These are phyloP conservation scores for Masticophis lateralis DNA, from an alignment of 2,797 vertebrate genomes.

Conservation along the genomic window DNA sequence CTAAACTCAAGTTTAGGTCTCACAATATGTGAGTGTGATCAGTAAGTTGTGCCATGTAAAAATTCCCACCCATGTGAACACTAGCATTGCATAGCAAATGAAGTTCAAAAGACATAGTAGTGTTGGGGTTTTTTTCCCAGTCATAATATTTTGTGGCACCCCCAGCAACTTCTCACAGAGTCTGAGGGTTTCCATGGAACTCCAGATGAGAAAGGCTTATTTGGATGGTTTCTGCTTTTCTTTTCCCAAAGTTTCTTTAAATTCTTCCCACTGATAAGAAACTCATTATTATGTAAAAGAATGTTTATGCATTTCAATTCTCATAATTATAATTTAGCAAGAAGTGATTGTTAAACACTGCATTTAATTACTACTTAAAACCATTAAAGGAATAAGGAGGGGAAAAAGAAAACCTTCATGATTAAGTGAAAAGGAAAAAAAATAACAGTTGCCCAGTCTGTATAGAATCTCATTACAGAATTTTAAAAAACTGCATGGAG, in stretches of 20 bases:
- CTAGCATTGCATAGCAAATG: background rate
- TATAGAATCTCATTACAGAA: constrained; percentile 30
- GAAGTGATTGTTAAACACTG: constrained; percentile 40
- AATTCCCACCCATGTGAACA: background rate
- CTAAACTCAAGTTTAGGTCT: background rate
- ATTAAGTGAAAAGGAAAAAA: constrained; percentile 39
- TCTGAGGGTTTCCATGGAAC: background rate
- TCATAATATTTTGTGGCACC: background rate
- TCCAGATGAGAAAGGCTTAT: background rate
- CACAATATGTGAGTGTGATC: background rate
- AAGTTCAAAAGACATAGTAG: background rate
- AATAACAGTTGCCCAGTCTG: constrained; percentile 31
- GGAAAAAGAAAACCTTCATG: background rate
- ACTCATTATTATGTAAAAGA: constrained; percentile 50
- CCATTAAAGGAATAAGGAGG: constrained; percentile 34
- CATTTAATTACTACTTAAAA: constrained; percentile 62
- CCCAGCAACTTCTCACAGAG: background rate
- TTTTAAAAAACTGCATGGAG: constrained; percentile 31
- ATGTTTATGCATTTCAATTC: constrained; percentile 61
- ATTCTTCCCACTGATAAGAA: constrained; percentile 34
- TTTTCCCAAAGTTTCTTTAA: background rate
- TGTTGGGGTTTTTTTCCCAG: accelerated
- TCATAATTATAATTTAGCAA: constrained; percentile 60
- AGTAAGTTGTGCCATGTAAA: background rate
- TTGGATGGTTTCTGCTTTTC: background rate